Conservation (phyloP, 2,113 vertebrate species). For the Hymenochirus boettgeri region DNA sequence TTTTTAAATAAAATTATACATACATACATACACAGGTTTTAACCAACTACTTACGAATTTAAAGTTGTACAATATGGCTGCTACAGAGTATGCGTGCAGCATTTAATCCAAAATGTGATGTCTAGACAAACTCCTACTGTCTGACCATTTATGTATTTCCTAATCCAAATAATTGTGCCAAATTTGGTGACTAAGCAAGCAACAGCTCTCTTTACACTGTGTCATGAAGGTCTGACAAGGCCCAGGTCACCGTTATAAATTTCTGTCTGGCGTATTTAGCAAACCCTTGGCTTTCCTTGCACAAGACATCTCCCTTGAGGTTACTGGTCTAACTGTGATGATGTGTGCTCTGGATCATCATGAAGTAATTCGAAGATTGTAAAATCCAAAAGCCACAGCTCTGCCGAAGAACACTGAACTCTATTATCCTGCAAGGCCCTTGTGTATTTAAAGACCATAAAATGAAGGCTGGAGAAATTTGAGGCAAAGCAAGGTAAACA, state of each 20-base stretch:
- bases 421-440: conserved; percentile 53
- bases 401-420: conserved; percentile 50
- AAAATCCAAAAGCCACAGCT: conserved; percentile 59
- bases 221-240: conserved; percentile 61
- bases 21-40: not conserved
- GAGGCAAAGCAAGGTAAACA: conserved; percentile 35
- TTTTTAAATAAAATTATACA: too few species aligned
- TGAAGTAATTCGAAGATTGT: conserved; percentile 59
- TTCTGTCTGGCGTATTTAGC: conserved; percentile 60
- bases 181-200: conserved; percentile 69
- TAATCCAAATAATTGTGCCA: conserved; percentile 61
- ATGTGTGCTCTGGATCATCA: conserved; percentile 60
- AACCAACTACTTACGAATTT: conserved; percentile 17
- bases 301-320: conserved; percentile 54
- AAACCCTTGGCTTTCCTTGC: conserved; percentile 51
- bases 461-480: conserved; percentile 51
- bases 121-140: conserved; percentile 77
- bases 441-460: conserved; percentile 49
- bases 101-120: conserved; percentile 64
- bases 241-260: conserved; percentile 65
- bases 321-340: conserved; percentile 52
- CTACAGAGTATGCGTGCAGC: conserved; percentile 54
- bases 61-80: conserved; percentile 51
- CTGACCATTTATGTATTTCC: conserved; percentile 70
- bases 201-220: conserved; percentile 58